Evolutionary conservation across 1,140 invertebrate species (phyloP).

Genomic region (Drosophila kurseongensis): DNA sequence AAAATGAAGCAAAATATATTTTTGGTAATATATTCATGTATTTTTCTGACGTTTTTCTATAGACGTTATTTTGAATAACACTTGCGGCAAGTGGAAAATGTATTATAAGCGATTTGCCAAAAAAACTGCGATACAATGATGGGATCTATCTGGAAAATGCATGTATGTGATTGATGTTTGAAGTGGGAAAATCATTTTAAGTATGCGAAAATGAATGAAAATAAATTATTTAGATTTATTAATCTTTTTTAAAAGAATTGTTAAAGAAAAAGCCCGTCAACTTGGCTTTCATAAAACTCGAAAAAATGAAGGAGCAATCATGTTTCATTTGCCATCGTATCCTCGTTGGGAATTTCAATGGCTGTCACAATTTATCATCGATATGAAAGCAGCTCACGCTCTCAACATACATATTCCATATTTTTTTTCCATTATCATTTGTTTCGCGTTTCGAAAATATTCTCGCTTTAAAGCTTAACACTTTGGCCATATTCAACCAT

Average conservation of each 20-base stretch:
- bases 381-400: slow-evolving; percentile 16
- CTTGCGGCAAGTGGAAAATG: slow-evolving; percentile 27
- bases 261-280: background rate
- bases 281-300: background rate
- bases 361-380: slow-evolving; percentile 26
- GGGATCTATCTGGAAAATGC: background rate
- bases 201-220: background rate
- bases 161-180: slow-evolving; percentile 2
- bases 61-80: slow-evolving; percentile 22
- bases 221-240: background rate
- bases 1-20: slow-evolving; percentile 57
- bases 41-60: slow-evolving; percentile 40
- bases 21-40: slow-evolving; percentile 42
- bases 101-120: slow-evolving; percentile 33
- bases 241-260: background rate
- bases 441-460: slow-evolving; percentile 23
- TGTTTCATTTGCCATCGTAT: slow-evolving; percentile 1
- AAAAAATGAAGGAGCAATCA: background rate
- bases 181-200: background rate
- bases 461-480: slow-evolving; percentile 34
- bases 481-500: slow-evolving; percentile 11
- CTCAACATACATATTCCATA: slow-evolving; percentile 5
- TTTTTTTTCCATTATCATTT: slow-evolving; percentile 2
- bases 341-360: slow-evolving; percentile 15
- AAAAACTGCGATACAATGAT: slow-evolving; percentile 7